Percentiles rank a stretch among this genome's conserved stretches.
phyloP scores from a whole-genome alignment of 2,113 vertebrate genomes.

The Dicrurus megarhynchus region DNA sequence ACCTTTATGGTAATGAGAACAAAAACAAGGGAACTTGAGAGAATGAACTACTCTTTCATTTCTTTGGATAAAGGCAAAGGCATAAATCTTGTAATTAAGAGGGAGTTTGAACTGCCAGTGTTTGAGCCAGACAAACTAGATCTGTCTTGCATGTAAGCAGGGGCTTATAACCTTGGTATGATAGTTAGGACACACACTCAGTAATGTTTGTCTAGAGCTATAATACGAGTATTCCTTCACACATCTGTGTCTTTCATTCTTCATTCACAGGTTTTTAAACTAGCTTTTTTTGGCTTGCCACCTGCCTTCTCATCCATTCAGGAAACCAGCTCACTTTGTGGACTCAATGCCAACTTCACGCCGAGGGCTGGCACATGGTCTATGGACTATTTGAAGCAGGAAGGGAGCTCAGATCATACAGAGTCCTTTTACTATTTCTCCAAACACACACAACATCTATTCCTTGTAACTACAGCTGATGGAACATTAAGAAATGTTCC shows the following conservation, averaged over 20 bases:
- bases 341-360: neutral
- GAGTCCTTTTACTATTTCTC: neutral
- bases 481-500: neutral
- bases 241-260: neutral
- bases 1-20: neutral
- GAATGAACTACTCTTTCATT: neutral
- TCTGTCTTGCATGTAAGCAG: neutral
- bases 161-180: neutral
- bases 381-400: neutral
- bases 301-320: neutral
- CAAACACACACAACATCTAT: neutral
- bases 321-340: neutral
- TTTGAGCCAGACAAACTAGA: neutral
- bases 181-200: neutral
- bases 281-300: neutral
- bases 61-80: neutral
- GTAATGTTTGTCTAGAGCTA: neutral
- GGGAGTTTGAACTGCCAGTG: neutral
- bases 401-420: neutral
- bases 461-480: neutral
- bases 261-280: neutral
- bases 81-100: conserved; percentile 9
- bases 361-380: neutral
- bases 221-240: neutral
- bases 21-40: neutral